Percentiles rank a stretch among this genome's conserved stretches.
These are phyloP conservation scores for Ferrisia virgata DNA, from an alignment of 2,888 invertebrate genomes.

Conservation along the genomic window DNA sequence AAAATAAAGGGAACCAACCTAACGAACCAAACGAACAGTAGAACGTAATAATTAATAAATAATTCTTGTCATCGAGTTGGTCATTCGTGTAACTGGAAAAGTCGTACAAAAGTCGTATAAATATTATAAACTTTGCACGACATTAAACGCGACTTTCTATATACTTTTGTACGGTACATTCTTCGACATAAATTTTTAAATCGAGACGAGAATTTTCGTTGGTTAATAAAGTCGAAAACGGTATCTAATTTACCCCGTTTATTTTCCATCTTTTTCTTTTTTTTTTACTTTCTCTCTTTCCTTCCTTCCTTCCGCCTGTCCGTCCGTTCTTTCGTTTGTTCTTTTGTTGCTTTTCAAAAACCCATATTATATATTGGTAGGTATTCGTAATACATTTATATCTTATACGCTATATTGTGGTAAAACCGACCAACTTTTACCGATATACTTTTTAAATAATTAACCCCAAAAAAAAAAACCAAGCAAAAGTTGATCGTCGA, in stretches of 20 bases:
- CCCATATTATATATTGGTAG: not conserved
- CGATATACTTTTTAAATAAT: not conserved
- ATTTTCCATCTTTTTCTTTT: too few species aligned
- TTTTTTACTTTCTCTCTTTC: not conserved
- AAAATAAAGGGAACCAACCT: not conserved
- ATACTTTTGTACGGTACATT: not conserved
- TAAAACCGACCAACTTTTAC: not conserved
- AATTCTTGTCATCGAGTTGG: slow-evolving; percentile 5
- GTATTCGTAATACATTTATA: not conserved
- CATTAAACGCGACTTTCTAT: not conserved
- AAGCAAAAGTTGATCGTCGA: not conserved
- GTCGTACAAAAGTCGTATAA: slow-evolving; percentile 14
- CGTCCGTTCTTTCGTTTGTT: not conserved
- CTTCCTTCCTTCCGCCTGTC: not conserved
- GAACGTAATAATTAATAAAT: not conserved
- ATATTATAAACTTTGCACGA: slow-evolving; percentile 6
- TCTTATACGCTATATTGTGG: not conserved
- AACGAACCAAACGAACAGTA: too few species aligned
- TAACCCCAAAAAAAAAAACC: not conserved
- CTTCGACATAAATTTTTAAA: not conserved
- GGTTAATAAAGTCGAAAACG: not conserved
- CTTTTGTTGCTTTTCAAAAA: not conserved
- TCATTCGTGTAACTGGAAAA: not conserved
- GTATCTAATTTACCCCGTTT: not conserved
- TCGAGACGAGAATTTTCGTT: not conserved